These are phyloP conservation scores for Scylla paramamosain DNA, from an alignment of 1,140 invertebrate species.

Conservation along the genomic window DNA sequence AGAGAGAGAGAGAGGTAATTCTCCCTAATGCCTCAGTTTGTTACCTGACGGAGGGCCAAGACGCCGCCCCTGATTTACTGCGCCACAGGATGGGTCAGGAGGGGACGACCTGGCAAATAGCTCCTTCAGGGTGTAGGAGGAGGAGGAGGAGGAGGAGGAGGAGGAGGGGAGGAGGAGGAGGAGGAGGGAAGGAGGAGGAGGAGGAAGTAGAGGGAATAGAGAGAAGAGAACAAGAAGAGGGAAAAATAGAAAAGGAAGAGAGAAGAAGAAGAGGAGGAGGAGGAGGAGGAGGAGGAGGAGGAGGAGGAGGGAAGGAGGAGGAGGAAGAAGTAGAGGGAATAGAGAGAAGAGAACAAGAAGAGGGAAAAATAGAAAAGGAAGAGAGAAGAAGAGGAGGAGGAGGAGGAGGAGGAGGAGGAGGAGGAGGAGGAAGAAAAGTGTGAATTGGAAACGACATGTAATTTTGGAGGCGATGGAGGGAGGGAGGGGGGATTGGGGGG, in stretches of 20 bases:
- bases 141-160: background rate
- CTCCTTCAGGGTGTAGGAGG: background rate
- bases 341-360: background rate
- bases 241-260: background rate
- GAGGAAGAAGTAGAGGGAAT: background rate
- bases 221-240: background rate
- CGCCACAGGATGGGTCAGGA: background rate
- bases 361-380: background rate
- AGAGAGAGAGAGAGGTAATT: background rate
- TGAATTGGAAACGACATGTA: no score
- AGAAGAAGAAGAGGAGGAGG: background rate
- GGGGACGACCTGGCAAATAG: background rate
- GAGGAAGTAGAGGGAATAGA: background rate
- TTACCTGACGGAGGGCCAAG: background rate
- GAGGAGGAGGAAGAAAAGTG: background rate
- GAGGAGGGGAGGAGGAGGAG: background rate
- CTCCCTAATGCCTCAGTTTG: background rate
- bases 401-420: background rate
- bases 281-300: background rate
- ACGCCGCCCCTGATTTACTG: conserved; percentile 9
- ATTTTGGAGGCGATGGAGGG: no score
- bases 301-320: background rate
- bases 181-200: background rate
- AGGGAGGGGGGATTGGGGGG: no score
- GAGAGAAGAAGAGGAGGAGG: background rate